Evolutionary conservation across 2,113 vertebrate species (phyloP).

Genomic region (Mandrillus leucophaeus): DNA sequence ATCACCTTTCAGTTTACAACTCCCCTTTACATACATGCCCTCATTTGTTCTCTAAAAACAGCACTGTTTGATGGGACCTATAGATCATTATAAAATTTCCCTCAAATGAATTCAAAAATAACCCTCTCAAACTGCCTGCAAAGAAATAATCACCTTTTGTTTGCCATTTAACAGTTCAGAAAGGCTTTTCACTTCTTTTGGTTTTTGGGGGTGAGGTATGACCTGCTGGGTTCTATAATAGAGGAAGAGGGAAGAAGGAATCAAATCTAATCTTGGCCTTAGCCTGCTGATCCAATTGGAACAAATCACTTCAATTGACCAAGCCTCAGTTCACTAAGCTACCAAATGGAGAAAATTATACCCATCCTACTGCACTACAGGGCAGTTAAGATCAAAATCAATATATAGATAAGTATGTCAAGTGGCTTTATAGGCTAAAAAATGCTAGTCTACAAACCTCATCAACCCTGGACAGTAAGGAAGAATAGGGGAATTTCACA

Average conservation of each 20-base stretch:
- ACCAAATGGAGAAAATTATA: background rate
- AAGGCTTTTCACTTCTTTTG: background rate
- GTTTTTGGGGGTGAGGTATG: background rate
- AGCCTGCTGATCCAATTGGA: background rate
- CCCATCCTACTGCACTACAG: background rate
- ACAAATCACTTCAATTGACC: background rate
- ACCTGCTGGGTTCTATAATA: background rate
- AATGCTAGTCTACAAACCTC: background rate
- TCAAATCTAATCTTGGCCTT: conserved; percentile 19
- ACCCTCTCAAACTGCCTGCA: background rate
- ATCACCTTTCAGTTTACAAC: background rate
- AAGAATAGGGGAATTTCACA: background rate
- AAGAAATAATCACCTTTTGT: conserved; percentile 3
- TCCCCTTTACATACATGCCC: background rate
- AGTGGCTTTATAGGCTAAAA: background rate
- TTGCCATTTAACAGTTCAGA: background rate
- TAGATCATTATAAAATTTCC: background rate
- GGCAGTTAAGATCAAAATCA: conserved; percentile 20
- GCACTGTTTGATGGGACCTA: background rate
- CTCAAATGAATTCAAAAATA: background rate
- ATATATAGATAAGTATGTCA: background rate
- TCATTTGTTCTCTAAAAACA: conserved; percentile 3
- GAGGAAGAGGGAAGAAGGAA: background rate
- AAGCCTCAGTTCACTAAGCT: background rate
- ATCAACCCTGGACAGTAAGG: background rate